A percentile compares a stretch with the other conserved stretches of the same genome.
phyloP scores from a whole-genome alignment of 2,888 invertebrate species.

The Lepidochrysops patricia region DNA sequence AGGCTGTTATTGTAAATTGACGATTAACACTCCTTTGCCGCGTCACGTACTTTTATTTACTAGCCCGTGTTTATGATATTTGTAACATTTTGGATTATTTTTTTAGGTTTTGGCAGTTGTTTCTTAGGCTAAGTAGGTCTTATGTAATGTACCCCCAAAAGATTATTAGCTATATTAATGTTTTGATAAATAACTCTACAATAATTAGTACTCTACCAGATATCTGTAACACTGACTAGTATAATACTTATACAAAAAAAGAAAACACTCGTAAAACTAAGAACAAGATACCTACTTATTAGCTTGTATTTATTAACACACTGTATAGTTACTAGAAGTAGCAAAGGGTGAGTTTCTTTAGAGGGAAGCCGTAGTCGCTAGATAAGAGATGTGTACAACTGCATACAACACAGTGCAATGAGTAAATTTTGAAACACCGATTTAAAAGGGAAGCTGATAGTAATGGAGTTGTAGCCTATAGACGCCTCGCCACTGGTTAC shows the following conservation, averaged over 20 bases:
- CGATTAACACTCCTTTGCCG: slow-evolving; percentile 53
- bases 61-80: slow-evolving; percentile 29
- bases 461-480: too few relatives aligned
- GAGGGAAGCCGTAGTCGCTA: too few relatives aligned
- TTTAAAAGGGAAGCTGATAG: too few relatives aligned
- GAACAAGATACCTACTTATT: background rate
- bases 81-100: background rate
- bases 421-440: too few relatives aligned
- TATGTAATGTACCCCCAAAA: too few relatives aligned
- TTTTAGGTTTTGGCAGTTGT: too few relatives aligned
- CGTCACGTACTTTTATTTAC: slow-evolving; percentile 61
- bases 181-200: background rate
- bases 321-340: background rate
- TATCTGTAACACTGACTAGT: background rate
- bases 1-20: slow-evolving; percentile 45
- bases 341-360: too few relatives aligned
- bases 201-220: background rate
- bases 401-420: too few relatives aligned
- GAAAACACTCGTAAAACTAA: background rate
- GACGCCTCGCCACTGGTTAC: too few relatives aligned
- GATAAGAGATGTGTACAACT: too few relatives aligned
- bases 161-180: background rate
- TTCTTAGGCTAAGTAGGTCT: too few relatives aligned
- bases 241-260: background rate
- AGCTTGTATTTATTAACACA: background rate